A percentile compares a stretch with the other conserved stretches of the same genome.
Evolutionary conservation across 2,113 vertebrate genomes (phyloP).

Genomic region (Oostethus manadensis): DNA sequence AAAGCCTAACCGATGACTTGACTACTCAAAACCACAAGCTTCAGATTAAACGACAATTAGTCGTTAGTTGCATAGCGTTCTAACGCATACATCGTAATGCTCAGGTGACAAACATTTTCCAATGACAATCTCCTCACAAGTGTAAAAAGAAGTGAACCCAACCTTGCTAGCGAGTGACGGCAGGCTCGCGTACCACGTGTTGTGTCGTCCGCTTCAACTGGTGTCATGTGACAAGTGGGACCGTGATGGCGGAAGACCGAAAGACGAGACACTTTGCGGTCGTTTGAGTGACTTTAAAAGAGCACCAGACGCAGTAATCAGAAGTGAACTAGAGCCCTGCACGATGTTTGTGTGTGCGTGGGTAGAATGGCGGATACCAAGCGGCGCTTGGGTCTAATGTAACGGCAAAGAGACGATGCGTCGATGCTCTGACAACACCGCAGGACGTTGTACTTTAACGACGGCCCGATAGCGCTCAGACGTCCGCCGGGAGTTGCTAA

Average conservation of each 20-base stretch:
- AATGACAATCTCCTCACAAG: too few relatives aligned
- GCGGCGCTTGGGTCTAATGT: neutral
- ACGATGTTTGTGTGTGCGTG: neutral
- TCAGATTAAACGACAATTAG: too few relatives aligned
- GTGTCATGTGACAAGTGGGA: constrained; percentile 24
- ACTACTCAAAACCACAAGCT: too few relatives aligned
- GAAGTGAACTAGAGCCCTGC: constrained; percentile 7
- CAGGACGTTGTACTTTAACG: neutral
- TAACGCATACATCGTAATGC: too few relatives aligned
- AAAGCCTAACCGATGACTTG: too few relatives aligned
- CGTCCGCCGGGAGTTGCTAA: constrained; percentile 56
- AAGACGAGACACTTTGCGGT: constrained; percentile 19
- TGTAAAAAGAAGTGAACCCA: too few relatives aligned
- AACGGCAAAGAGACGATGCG: too few relatives aligned
- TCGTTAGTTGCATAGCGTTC: too few relatives aligned
- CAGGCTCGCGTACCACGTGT: too few relatives aligned
- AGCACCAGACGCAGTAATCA: constrained; percentile 23
- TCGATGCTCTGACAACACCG: neutral
- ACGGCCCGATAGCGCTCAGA: constrained; percentile 14
- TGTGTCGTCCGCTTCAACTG: neutral
- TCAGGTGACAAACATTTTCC: too few relatives aligned
- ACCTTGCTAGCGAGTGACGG: too few relatives aligned
- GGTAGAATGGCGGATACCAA: neutral
- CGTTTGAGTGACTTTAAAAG: constrained; percentile 22
- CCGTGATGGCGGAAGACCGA: constrained; percentile 10